These are phyloP conservation scores for Dicranocentrus wangi DNA, from an alignment of 2,888 invertebrate species.

Conservation along the genomic window DNA sequence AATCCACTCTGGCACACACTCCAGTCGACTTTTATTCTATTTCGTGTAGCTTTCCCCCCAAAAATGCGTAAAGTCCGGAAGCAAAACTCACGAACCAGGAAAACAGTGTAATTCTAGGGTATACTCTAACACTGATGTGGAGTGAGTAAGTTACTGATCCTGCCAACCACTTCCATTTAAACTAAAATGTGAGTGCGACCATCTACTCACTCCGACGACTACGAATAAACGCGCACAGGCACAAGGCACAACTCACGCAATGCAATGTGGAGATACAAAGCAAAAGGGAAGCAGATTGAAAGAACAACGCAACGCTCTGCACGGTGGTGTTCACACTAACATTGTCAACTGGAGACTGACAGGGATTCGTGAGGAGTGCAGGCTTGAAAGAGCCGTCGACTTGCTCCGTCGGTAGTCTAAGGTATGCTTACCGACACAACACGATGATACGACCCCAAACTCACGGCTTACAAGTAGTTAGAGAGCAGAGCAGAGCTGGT, in stretches of 20 bases:
- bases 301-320: neutral
- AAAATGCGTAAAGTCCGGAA: conserved; percentile 48
- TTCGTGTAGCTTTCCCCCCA: conserved; percentile 47
- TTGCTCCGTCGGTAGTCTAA: conserved; percentile 24
- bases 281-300: neutral
- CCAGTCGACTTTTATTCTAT: conserved; percentile 39
- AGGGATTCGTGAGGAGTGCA: conserved; percentile 32
- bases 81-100: conserved; percentile 51
- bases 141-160: too few species aligned
- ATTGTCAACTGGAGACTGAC: conserved; percentile 65
- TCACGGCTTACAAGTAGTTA: neutral
- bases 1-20: conserved; percentile 16
- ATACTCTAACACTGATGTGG: too few species aligned
- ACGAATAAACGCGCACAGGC: too few species aligned
- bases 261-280: neutral
- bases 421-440: conserved; percentile 2
- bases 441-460: neutral
- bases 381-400: conserved; percentile 17
- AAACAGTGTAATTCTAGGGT: conserved; percentile 19
- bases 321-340: conserved; percentile 29
- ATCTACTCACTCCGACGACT: too few species aligned
- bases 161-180: too few species aligned
- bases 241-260: conserved; percentile 7
- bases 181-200: too few species aligned
- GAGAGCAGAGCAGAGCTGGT: too few species aligned